These are phyloP conservation scores for Muscicapa comitata DNA, from an alignment of 2,797 vertebrate genomes.

Conservation along the genomic window DNA sequence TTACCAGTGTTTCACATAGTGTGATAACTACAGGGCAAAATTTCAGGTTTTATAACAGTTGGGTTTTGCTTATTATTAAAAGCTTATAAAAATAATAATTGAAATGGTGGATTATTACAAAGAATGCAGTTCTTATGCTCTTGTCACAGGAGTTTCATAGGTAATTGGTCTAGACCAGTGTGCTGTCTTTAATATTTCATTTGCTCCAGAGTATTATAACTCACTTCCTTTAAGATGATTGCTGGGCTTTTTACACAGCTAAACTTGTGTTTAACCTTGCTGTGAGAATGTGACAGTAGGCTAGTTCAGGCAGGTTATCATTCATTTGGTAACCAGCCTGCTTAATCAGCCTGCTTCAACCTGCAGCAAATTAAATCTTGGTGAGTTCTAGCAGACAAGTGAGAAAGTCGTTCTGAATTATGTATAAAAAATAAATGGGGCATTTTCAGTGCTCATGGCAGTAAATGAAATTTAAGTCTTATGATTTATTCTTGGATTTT, in stretches of 20 bases:
- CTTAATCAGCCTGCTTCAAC: constrained; percentile 78
- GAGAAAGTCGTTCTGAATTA: constrained; percentile 62
- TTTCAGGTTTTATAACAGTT: constrained; percentile 53
- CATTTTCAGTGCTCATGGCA: constrained; percentile 53
- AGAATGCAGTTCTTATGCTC: constrained; percentile 50
- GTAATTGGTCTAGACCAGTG: constrained; percentile 73
- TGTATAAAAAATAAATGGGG: constrained; percentile 66
- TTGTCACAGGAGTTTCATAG: constrained; percentile 59
- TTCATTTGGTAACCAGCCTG: constrained; percentile 74
- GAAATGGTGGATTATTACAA: constrained; percentile 6
- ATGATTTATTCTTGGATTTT: constrained; percentile 34
- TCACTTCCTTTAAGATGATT: constrained; percentile 68
- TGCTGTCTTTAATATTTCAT: constrained; percentile 67
- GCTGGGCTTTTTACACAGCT: constrained; percentile 57
- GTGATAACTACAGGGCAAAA: background rate
- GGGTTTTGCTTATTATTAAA: constrained; percentile 46
- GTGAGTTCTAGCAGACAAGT: constrained; percentile 70
- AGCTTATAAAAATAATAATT: constrained; percentile 37
- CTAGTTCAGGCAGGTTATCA: constrained; percentile 78
- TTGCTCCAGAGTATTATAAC: constrained; percentile 65
- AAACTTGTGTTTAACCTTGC: constrained; percentile 80
- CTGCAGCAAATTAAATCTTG: constrained; percentile 76
- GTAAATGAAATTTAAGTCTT: constrained; percentile 58
- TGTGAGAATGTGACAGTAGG: constrained; percentile 74
- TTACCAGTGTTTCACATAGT: background rate